These are phyloP conservation scores for Cantharis lateralis DNA, from an alignment of 2,888 invertebrate species.

Conservation along the genomic window DNA sequence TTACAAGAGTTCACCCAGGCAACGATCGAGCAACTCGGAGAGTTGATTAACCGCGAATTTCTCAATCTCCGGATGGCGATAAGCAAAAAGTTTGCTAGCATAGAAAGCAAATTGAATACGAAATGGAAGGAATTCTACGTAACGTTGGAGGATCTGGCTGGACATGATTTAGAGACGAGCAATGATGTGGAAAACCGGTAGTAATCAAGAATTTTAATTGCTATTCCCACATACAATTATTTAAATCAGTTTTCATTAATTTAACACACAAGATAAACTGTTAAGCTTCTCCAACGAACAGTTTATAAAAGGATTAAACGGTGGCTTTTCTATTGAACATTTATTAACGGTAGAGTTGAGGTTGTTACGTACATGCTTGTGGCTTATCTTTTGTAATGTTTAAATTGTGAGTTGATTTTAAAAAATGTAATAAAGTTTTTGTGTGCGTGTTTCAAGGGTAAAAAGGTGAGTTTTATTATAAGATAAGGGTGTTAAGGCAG, in stretches of 20 bases:
- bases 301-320: not conserved
- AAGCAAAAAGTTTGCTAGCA: slow-evolving; percentile 35
- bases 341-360: not conserved
- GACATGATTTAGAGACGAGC: not conserved
- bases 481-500: not conserved
- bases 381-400: not conserved
- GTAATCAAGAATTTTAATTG: not conserved
- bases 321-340: not conserved
- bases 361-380: not conserved
- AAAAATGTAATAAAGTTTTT: not conserved
- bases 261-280: not conserved
- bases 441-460: not conserved
- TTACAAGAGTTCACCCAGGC: slow-evolving; percentile 3
- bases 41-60: slow-evolving; percentile 37
- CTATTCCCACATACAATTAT: not conserved
- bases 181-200: not conserved
- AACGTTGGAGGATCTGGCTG: not conserved
- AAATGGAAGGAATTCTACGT: slow-evolving; percentile 11
- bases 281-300: not conserved
- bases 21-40: slow-evolving; percentile 21
- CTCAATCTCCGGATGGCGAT: slow-evolving; percentile 36
- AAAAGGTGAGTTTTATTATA: not conserved
- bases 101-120: slow-evolving; percentile 35
- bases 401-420: not conserved
- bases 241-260: not conserved